A percentile compares a stretch with the other conserved stretches of the same genome.
Evolutionary conservation across 2,797 vertebrate species (phyloP).

Genomic region (Dipus sagitta): DNA sequence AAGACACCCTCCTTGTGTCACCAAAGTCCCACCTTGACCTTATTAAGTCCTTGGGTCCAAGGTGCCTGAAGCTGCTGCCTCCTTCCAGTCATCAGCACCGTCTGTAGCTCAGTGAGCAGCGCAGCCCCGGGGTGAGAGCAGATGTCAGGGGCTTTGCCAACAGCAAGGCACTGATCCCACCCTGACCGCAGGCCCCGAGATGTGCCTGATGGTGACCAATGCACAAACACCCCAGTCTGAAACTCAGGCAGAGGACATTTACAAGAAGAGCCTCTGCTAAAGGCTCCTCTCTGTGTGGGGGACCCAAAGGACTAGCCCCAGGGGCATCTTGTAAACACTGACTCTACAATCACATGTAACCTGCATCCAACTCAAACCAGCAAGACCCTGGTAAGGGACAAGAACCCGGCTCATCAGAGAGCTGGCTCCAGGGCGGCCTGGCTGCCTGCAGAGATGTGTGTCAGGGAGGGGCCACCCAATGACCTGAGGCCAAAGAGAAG

Average conservation of each 20-base stretch:
- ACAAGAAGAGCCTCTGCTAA: neutral
- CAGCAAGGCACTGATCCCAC: no score
- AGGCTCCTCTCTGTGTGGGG: neutral
- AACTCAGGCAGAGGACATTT: neutral
- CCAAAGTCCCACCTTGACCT: no score
- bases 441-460: no score
- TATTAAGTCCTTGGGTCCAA: no score
- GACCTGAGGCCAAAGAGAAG: neutral
- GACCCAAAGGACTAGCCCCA: neutral
- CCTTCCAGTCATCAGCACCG: no score
- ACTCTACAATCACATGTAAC: neutral
- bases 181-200: no score
- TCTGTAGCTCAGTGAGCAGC: neutral
- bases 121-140: accelerated
- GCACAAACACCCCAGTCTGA: accelerated
- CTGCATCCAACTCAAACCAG: neutral
- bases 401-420: neutral
- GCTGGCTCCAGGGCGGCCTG: accelerated
- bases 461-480: neutral
- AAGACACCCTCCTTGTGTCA: no score
- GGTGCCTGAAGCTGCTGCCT: no score
- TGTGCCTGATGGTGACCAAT: neutral
- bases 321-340: neutral
- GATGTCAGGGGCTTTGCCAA: neutral
- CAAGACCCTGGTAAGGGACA: no score